phyloP scores from a whole-genome alignment of 1,140 invertebrate species.

The Lutraria rhynchaena region DNA sequence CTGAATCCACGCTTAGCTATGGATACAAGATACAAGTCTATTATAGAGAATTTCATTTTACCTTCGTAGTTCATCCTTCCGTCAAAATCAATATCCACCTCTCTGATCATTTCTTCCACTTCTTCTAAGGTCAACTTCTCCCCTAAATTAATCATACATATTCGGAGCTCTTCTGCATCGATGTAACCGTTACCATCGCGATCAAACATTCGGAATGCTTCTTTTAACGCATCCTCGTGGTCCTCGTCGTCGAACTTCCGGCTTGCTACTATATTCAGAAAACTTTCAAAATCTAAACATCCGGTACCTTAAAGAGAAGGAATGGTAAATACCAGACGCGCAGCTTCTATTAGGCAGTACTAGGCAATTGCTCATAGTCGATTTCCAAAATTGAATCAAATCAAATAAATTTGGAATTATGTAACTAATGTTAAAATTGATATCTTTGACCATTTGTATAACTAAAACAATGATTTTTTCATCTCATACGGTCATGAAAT shows the following conservation, averaged over 20 bases:
- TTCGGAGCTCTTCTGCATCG: constrained; percentile 75
- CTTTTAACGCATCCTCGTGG: constrained; percentile 90
- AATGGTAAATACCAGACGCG: no score
- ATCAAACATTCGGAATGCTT: constrained; percentile 99
- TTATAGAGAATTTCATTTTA: constrained; percentile 54
- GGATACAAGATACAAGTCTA: neutral
- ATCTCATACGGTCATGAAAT: no score
- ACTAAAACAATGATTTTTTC: no score
- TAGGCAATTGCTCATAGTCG: no score
- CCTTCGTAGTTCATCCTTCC: constrained; percentile 81
- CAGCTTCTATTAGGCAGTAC: no score
- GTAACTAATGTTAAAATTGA: no score
- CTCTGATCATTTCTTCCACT: constrained; percentile 96
- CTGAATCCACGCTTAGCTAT: neutral
- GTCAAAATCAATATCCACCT: constrained; percentile 95
- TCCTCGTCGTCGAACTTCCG: constrained; percentile 73
- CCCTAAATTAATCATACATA: constrained; percentile 96
- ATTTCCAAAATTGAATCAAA: no score
- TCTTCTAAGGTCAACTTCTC: constrained; percentile 95
- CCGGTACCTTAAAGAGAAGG: no score
- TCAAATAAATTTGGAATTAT: no score
- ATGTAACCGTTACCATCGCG: constrained; percentile 97
- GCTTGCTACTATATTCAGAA: constrained; percentile 75
- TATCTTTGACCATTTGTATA: no score
- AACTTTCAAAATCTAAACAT: constrained; percentile 77